Base-by-base conservation (phyloP, 2,888 invertebrate genomes). In the Chrysolina americana region DNA sequence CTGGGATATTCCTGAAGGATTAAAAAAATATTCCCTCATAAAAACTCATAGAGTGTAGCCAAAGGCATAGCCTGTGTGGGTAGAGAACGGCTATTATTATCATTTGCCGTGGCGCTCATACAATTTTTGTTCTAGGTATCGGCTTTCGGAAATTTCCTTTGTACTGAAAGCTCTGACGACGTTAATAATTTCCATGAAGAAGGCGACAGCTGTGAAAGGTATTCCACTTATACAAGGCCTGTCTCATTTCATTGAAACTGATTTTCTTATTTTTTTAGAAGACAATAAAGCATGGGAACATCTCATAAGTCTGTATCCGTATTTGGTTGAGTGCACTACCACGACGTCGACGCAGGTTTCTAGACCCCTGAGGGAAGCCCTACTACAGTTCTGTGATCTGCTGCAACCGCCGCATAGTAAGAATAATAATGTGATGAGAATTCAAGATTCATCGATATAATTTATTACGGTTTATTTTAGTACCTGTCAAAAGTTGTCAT, bases 81-180 rank as follows among this genome's bases (percentile, higher is more conserved):
- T n/a, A n/a, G n/a, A n/a, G n/a, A n/a, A n/a, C n/a, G n/a, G n/a
- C n/a, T n/a, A n/a, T n/a, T n/a, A n/a, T n/a, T n/a, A n/a, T n/a
- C n/a, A n/a, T n/a, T n/a, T n/a, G n/a, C n/a, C n/a, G n/a, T n/a
- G n/a, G n/a, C n/a, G n/a, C n/a, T n/a, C 28, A 28, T 28, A 28
- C 28, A 28, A 28, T 28, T 28, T 28, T 15, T 56, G 41, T 87
- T 89, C 76, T 87, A 97, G 98, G 89, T 96, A 97, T 86, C 92
- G 98, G 77, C 90, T 98, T 77, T 96, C 98, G 3, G 98, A 98
- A 89, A 97, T 98, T 88, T 96, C 97, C 65, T 98, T 98, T 88
- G 98, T 98, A 36, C 88, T 98, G 70, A 97, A 98, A 88, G 98
- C 98, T 70, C 94, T 98, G 71, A 96, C 97, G 44, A 98, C 98